Conservation (phyloP, 1,140 invertebrate species). For the Nasonia longicornis region DNA sequence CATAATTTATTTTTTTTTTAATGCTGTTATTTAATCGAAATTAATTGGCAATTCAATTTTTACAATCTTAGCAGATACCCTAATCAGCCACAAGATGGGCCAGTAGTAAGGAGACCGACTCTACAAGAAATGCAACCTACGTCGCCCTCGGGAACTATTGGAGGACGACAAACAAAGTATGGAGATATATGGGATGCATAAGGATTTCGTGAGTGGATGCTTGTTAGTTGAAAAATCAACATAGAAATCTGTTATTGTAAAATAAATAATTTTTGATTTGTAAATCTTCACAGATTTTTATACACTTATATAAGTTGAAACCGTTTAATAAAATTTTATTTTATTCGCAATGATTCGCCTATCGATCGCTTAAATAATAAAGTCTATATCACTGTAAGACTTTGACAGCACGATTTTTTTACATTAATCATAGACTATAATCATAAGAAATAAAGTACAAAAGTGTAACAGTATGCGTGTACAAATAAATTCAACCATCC, state of each 20-base stretch:
- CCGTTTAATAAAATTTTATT: conserved; percentile 15
- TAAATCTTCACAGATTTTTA: conserved; percentile 25
- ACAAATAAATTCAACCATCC: conserved; percentile 5
- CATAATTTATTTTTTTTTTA: neutral
- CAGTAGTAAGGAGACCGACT: neutral
- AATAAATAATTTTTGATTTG: conserved; percentile 7
- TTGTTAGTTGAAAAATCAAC: conserved; percentile 3
- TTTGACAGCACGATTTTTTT: neutral
- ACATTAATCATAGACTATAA: neutral
- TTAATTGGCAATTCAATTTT: neutral
- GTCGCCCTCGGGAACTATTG: too few relatives aligned
- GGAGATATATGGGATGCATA: conserved; percentile 27
- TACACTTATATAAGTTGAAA: conserved; percentile 15
- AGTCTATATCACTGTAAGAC: neutral
- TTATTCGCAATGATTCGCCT: neutral
- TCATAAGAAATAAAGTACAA: neutral
- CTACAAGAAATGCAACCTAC: neutral
- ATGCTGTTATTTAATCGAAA: neutral
- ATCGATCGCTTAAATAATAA: neutral
- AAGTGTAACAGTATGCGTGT: neutral
- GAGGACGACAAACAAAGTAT: conserved; percentile 32
- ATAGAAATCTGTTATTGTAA: conserved; percentile 8
- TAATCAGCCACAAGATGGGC: neutral
- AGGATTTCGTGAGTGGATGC: neutral
- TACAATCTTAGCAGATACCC: neutral